Conservation (phyloP, 2,797 vertebrate species). For the Masticophis lateralis region DNA sequence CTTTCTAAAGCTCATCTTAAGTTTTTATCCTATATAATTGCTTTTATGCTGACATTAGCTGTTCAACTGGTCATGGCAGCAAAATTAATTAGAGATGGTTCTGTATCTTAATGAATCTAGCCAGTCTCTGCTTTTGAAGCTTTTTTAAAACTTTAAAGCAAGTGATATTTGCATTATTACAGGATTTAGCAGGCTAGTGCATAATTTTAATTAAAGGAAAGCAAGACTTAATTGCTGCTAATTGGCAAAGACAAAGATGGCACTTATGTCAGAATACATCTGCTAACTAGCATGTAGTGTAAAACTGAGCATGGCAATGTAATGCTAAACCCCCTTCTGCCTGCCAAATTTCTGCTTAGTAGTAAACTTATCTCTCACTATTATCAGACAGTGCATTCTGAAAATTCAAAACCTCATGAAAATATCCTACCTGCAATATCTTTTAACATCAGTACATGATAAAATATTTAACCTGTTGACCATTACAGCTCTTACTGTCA, state of each 20-base stretch:
- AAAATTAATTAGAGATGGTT: background rate
- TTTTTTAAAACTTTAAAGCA: background rate
- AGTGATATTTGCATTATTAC: background rate
- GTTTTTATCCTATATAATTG: background rate
- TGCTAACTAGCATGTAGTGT: background rate
- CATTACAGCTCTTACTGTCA: background rate
- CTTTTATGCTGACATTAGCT: background rate
- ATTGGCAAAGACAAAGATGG: background rate
- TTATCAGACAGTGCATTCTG: background rate
- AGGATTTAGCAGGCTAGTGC: background rate
- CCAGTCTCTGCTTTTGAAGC: background rate
- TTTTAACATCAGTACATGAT: too few relatives aligned
- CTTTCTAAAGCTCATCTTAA: background rate
- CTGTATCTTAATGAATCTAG: background rate
- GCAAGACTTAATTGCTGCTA: background rate
- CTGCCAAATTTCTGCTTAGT: background rate
- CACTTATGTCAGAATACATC: background rate
- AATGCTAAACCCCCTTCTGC: background rate
- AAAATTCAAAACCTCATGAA: background rate
- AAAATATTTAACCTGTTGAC: background rate
- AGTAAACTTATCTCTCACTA: background rate
- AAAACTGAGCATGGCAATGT: too few relatives aligned
- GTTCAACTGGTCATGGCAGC: background rate
- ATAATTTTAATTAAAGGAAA: background rate
- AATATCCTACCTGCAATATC: background rate